phyloP scores from a whole-genome alignment of 2,113 vertebrate species.

The Labrus mixtus region DNA sequence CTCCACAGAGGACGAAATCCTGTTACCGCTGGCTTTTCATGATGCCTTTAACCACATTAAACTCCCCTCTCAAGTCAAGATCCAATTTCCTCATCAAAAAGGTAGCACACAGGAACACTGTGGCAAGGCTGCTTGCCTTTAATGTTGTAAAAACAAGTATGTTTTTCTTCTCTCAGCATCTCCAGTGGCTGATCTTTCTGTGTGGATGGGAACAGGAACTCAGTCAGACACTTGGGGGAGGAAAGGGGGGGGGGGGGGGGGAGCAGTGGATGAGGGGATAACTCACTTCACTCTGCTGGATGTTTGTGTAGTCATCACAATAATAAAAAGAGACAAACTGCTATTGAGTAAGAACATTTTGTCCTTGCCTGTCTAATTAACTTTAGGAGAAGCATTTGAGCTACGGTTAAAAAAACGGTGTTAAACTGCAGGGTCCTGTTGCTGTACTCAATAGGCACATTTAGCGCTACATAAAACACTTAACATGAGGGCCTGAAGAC shows the following conservation, averaged over 20 bases:
- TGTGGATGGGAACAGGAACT: constrained; percentile 66
- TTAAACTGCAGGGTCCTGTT: background rate
- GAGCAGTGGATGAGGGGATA: constrained; percentile 21
- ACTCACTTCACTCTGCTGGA: constrained; percentile 34
- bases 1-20: constrained; percentile 73
- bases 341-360: background rate
- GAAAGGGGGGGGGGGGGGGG: background rate
- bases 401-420: background rate
- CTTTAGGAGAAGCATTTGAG: background rate
- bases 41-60: constrained; percentile 79
- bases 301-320: constrained; percentile 2
- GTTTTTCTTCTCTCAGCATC: constrained; percentile 40
- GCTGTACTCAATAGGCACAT: no score
- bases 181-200: constrained; percentile 41
- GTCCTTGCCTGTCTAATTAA: constrained; percentile 2
- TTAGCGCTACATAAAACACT: no score
- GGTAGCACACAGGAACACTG: constrained; percentile 41
- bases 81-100: constrained; percentile 79
- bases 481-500: no score
- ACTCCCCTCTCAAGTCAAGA: constrained; percentile 71
- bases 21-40: constrained; percentile 79
- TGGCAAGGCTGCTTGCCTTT: constrained; percentile 47
- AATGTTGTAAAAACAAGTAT: constrained; percentile 43
- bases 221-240: constrained; percentile 42
- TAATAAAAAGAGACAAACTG: constrained; percentile 23